Evolutionary conservation across 2,113 vertebrate genomes (phyloP).

Genomic region (Verasper variegatus): DNA sequence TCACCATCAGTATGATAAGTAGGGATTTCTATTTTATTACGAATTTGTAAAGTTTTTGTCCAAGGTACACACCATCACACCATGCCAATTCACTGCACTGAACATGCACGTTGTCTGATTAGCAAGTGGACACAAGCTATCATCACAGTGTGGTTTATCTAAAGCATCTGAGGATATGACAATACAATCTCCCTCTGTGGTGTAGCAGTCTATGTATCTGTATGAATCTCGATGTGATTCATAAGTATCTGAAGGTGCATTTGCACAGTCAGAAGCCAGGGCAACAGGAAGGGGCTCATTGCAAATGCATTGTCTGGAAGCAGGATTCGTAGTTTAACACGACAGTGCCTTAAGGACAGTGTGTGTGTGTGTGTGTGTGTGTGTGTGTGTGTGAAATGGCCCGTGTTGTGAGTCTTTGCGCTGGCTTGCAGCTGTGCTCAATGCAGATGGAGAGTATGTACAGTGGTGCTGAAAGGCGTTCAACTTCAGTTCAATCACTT

Average conservation of each 20-base stretch:
- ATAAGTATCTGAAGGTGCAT: conserved; percentile 70
- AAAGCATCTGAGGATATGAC: conserved; percentile 57
- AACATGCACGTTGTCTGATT: conserved; percentile 49
- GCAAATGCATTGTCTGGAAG: conserved; percentile 58
- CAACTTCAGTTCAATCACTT: conserved; percentile 66
- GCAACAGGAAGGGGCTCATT: conserved; percentile 55
- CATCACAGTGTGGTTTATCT: conserved; percentile 44
- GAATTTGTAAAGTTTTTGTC: conserved; percentile 38
- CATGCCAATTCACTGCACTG: conserved; percentile 41
- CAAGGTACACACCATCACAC: conserved; percentile 39
- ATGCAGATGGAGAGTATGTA: conserved; percentile 76
- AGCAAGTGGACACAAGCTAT: conserved; percentile 34
- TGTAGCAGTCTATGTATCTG: conserved; percentile 63
- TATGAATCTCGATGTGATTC: conserved; percentile 76
- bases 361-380: conserved; percentile 20
- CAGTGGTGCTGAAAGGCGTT: conserved; percentile 61
- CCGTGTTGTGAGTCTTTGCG: conserved; percentile 41
- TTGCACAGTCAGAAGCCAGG: conserved; percentile 73
- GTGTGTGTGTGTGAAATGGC: conserved; percentile 22
- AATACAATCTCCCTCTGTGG: conserved; percentile 77
- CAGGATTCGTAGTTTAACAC: conserved; percentile 34
- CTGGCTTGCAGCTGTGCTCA: conserved; percentile 68
- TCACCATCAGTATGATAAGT: neutral
- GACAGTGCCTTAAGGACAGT: conserved; percentile 43
- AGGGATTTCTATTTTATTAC: conserved; percentile 6